Conservation (phyloP, 2,888 invertebrate species). For the Sepioteuthis lessoniana region DNA sequence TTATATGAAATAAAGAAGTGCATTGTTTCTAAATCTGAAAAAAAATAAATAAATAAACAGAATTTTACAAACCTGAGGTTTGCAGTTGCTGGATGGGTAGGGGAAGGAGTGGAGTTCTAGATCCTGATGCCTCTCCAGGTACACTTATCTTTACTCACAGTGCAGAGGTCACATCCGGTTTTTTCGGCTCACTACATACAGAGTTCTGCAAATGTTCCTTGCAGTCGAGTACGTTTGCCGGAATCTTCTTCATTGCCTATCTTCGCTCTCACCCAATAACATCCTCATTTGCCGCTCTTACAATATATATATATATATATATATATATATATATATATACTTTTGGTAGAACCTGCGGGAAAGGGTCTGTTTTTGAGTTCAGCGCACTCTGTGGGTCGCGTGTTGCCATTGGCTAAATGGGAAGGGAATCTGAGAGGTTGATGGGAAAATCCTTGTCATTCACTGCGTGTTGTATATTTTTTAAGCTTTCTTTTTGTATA, state of each 20-base stretch:
- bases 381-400: not conserved
- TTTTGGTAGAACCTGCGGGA: not conserved
- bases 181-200: not conserved
- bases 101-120: not conserved
- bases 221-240: constrained; percentile 1
- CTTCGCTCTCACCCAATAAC: not conserved
- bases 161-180: not conserved
- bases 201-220: constrained; percentile 7
- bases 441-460: not conserved
- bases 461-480: not conserved
- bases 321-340: not conserved
- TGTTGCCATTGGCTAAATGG: not conserved
- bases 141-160: not conserved
- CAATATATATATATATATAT: constrained; percentile 10
- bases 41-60: not conserved
- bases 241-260: not conserved
- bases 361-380: not conserved
- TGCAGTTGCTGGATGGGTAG: not conserved
- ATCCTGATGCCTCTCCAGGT: not conserved
- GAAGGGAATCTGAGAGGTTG: not conserved
- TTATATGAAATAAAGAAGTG: not conserved
- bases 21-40: not conserved
- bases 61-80: not conserved
- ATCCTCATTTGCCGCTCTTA: no score
- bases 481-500: not conserved